Evolutionary conservation across 2,888 invertebrate genomes (phyloP), one percentile per base, ranked within the genome.

Genomic region (Tachina grossa): DNA sequence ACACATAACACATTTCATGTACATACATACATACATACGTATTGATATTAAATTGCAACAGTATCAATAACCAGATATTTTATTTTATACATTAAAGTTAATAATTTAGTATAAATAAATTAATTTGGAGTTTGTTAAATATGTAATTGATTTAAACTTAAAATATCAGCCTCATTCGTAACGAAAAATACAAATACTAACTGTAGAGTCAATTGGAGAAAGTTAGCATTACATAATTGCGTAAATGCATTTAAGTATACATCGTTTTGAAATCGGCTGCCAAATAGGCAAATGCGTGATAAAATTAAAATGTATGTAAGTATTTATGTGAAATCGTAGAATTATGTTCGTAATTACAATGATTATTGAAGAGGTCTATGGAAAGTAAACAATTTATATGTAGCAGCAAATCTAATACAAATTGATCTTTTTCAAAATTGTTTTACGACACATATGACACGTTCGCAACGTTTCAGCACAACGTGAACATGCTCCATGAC

Each of bases 401-500:
- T 65, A 16, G 19, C 0, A 31, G 14, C 11, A 61, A 39, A 72
- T 41, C 49, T 89, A 93, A 87, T 92, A 93, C 69, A 92, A 90
- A 88, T 93, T 93, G 49, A 93, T 93, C 87, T 93, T 93, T 85
- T 92, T 93, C 61, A 91, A 88, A 88, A 93, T 93, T 65, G 92
- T 92, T 88, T 93, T 93, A 74, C 93, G 91, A 86, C 93, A 93
- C 97, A 97, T 97, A 93, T 97, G 97, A 93, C 97, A 97, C 22
- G 95, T 96, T 90, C 95, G 95, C 49, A 97, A 93, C 0, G 97
- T 96, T 86, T 96, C 95, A 0, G 97, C 96, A 91, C 97, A 97
- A 88, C 95, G 94, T 74, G 95, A 95, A 92, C 97, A 97, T 14
- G 97, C 96, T 31, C 96, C 96, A 90, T 97, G 97, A 1, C 97